phyloP scores from a whole-genome alignment of 2,797 vertebrate species.

The Thalassophryne amazonica region DNA sequence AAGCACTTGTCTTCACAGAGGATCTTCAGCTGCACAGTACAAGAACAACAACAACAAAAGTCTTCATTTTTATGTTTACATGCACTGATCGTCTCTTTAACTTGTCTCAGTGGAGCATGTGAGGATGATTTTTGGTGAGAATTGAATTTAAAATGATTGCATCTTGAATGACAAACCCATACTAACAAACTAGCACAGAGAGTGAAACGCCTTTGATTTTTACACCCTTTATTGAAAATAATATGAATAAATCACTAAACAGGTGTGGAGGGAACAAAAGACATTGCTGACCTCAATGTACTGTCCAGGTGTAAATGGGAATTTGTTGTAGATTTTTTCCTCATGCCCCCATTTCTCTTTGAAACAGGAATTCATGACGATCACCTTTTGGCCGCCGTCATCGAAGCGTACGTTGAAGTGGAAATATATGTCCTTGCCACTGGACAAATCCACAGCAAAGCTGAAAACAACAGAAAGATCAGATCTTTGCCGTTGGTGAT shows the following conservation, averaged over 20 bases:
- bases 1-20: slow-evolving; percentile 28
- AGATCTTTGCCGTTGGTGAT: too few relatives aligned
- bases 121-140: too few relatives aligned
- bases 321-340: slow-evolving; percentile 6
- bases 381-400: slow-evolving; percentile 1
- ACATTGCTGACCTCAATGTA: slow-evolving; percentile 38
- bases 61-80: background rate
- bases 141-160: too few relatives aligned
- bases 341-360: slow-evolving; percentile 36
- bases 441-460: slow-evolving; percentile 26
- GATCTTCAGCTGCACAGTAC: slow-evolving; percentile 60
- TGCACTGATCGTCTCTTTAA: background rate
- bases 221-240: too few relatives aligned
- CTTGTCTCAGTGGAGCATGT: background rate
- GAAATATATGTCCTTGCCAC: slow-evolving; percentile 15
- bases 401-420: slow-evolving; percentile 68
- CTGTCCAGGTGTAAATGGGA: slow-evolving; percentile 41
- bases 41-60: slow-evolving; percentile 9
- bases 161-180: too few relatives aligned
- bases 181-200: too few relatives aligned
- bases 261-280: too few relatives aligned
- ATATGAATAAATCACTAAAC: too few relatives aligned
- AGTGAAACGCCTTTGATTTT: too few relatives aligned
- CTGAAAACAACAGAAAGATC: slow-evolving; percentile 18
- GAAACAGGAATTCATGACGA: slow-evolving; percentile 48